Base-by-base conservation (phyloP, 92 coral and sea anemone species). In the Paramuricea clavata region DNA sequence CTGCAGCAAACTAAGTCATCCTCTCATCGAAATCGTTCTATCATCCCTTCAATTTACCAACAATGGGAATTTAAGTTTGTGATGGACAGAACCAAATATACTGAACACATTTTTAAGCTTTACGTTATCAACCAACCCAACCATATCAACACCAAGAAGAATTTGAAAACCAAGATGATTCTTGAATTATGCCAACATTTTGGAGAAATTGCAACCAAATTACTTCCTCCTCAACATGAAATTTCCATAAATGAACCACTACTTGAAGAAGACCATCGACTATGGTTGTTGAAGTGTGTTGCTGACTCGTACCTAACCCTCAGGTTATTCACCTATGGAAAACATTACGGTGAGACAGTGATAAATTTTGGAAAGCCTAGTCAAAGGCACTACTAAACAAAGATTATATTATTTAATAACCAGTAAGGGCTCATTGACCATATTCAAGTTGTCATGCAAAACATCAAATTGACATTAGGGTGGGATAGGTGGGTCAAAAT, bases 21-120 rank as follows among this genome's bases (percentile, higher is more conserved):
- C 44, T 17, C 13, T 69, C 17, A 13, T 30, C 3, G 2, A 69
- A 69, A 8, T 44, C 43, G 30, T 30, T 30, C 75, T 44, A 69
- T 69, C 75, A 69, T 39, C 30, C 23, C 75, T 69, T 69, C 44
- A 69, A 0, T 69, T 69, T 9, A 21, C 11, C 12, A 69, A 69
- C 75, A 33, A 34, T 13, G 44, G 75, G 30, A 69, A 69, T 17
- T 9, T 69, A 39, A 67, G 74, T 67, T 67, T 67, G 74, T 67
- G 35, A 31, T 67, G 74, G 22, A 67, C 22, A 31, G 8, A 13
- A n/a, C 22, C 5, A 67, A 67, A 67, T 69, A 30, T 69, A 19
- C 44, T 30, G 75, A 69, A n/a, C 75, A 69, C 49, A 69, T 69
- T 12, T 69, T 69, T 22, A 69, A 69, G 75, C 25, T 69, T 25